A percentile compares a stretch with the other conserved stretches of the same genome.
Conservation (phyloP, 1,140 invertebrate species). For the Brachionus sp. region DNA sequence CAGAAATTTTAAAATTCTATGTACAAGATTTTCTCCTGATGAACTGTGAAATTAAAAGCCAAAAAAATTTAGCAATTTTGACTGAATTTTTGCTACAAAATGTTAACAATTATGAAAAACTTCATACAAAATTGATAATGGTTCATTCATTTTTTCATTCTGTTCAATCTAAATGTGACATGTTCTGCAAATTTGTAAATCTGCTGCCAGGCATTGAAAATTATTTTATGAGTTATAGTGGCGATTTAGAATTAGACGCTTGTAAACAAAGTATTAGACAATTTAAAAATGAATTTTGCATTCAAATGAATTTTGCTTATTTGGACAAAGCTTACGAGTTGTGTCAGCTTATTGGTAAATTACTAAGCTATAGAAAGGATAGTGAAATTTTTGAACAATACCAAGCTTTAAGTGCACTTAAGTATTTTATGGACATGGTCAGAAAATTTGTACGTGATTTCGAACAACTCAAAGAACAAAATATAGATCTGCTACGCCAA, state of each 20-base stretch:
- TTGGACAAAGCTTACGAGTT: not conserved
- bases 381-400: not conserved
- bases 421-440: not conserved
- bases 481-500: not conserved
- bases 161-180: not conserved
- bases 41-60: not conserved
- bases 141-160: not conserved
- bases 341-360: not conserved
- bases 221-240: not conserved
- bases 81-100: not conserved
- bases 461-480: not conserved
- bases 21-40: conserved; percentile 10
- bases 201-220: not conserved
- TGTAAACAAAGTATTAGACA: not conserved
- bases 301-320: not conserved
- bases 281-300: not conserved
- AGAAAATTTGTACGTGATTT: not conserved
- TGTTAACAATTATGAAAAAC: not conserved
- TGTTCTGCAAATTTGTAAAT: conserved; percentile 3
- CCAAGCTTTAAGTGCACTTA: not conserved
- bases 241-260: not conserved
- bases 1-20: not conserved
- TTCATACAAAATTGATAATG: not conserved
- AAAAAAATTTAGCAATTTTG: not conserved
- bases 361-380: not conserved